Percentiles rank a stretch among this genome's conserved stretches.
These are phyloP conservation scores for Drosophila kohkoa DNA, from an alignment of 1,140 invertebrate genomes.

Conservation along the genomic window DNA sequence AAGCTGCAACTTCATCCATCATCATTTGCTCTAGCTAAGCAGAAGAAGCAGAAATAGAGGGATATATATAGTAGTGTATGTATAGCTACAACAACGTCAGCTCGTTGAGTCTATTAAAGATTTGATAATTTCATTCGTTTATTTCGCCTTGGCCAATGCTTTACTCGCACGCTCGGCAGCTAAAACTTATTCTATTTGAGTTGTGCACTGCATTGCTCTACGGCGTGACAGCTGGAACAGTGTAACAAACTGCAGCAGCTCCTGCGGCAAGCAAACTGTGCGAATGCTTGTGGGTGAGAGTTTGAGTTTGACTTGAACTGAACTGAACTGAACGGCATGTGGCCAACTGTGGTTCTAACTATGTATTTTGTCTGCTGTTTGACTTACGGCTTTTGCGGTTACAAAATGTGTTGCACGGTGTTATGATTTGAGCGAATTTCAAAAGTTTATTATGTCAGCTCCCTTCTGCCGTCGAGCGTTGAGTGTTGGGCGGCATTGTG, in stretches of 20 bases:
- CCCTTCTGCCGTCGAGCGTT: slow-evolving; percentile 33
- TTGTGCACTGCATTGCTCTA: slow-evolving; percentile 29
- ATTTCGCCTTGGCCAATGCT: slow-evolving; percentile 37
- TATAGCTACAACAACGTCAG: slow-evolving; percentile 5
- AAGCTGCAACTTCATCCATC: slow-evolving; percentile 56
- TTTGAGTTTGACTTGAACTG: slow-evolving; percentile 1
- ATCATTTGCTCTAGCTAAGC: slow-evolving; percentile 42
- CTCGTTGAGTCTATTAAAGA: slow-evolving; percentile 73
- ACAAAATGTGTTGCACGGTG: slow-evolving; percentile 62
- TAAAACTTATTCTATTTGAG: slow-evolving; percentile 74
- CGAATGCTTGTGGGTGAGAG: slow-evolving; percentile 14
- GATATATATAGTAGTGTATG: no score
- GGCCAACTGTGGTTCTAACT: slow-evolving; percentile 30
- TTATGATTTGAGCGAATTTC: slow-evolving; percentile 74
- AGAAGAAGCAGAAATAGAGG: not conserved
- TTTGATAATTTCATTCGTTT: slow-evolving; percentile 77
- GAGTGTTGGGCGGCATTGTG: slow-evolving; percentile 51
- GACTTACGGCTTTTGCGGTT: slow-evolving; percentile 81
- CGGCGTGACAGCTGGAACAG: no score
- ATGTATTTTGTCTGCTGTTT: slow-evolving; percentile 56
- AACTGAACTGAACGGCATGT: not conserved
- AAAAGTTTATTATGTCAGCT: slow-evolving; percentile 63
- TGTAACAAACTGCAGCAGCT: slow-evolving; percentile 46
- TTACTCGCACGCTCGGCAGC: slow-evolving; percentile 13
- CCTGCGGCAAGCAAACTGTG: slow-evolving; percentile 36